phyloP scores from a whole-genome alignment of 2,888 invertebrate species.

The Stenodema calcarata region DNA sequence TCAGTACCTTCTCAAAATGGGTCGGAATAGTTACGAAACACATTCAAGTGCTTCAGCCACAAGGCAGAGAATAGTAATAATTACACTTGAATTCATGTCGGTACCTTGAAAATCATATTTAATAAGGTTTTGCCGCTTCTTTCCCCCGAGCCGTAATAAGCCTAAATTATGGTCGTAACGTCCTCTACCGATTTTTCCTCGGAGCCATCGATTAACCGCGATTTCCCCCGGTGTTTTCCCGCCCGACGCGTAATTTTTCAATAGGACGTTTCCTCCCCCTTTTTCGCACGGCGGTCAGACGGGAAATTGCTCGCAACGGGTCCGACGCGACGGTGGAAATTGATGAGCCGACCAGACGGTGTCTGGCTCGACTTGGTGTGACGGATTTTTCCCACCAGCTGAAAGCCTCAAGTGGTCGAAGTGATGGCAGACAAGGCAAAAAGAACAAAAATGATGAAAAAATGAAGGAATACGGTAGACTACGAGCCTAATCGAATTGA shows the following conservation, averaged over 20 bases:
- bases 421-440: neutral
- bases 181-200: neutral
- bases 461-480: neutral
- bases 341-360: conserved; percentile 22
- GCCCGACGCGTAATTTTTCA: neutral
- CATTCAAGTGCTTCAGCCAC: too few species aligned
- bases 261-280: neutral
- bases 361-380: neutral
- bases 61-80: too few species aligned
- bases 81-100: too few species aligned
- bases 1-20: too few species aligned
- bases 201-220: neutral
- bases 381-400: neutral
- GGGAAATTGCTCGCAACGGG: neutral
- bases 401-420: neutral
- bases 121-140: too few species aligned
- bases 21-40: too few species aligned
- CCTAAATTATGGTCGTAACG: neutral
- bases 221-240: neutral
- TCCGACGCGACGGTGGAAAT: neutral
- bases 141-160: too few species aligned
- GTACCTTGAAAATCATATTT: too few species aligned
- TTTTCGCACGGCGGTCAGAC: neutral
- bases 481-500: neutral
- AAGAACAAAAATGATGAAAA: neutral